phyloP scores from a whole-genome alignment of 1,140 invertebrate species.

The Trachymyrmex septentrionalis region DNA sequence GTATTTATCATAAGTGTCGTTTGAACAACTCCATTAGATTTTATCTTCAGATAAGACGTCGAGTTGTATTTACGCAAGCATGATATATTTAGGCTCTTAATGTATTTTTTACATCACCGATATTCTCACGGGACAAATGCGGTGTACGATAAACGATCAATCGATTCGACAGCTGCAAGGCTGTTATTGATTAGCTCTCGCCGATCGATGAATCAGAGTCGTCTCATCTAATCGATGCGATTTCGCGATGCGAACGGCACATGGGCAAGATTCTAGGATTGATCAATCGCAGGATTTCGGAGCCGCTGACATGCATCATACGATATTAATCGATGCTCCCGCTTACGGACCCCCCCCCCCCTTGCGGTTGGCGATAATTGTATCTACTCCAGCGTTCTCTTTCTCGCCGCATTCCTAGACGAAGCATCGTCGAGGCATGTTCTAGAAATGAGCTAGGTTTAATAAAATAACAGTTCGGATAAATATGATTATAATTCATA shows the following conservation, averaged over 20 bases:
- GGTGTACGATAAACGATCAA: slow-evolving; percentile 30
- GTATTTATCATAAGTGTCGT: background rate
- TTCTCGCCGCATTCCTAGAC: slow-evolving; percentile 18
- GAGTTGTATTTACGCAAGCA: background rate
- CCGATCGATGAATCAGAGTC: slow-evolving; percentile 34
- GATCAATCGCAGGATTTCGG: slow-evolving; percentile 53
- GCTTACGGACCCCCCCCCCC: slow-evolving; percentile 38
- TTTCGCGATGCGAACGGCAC: slow-evolving; percentile 2
- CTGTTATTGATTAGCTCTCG: slow-evolving; percentile 42
- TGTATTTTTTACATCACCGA: slow-evolving; percentile 10
- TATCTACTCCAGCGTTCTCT: background rate
- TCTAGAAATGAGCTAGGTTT: background rate
- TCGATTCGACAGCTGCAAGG: slow-evolving; percentile 16
- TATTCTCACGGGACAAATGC: slow-evolving; percentile 31
- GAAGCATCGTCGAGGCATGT: background rate
- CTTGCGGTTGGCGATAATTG: slow-evolving; percentile 44
- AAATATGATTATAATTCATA: background rate
- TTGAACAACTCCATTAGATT: background rate
- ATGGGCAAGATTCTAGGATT: slow-evolving; percentile 13
- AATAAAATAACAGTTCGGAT: background rate
- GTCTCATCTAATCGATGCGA: slow-evolving; percentile 29
- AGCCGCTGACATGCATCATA: background rate
- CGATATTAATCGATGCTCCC: slow-evolving; percentile 33
- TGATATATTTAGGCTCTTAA: background rate
- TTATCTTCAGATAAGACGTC: slow-evolving; percentile 2